Percentiles rank a stretch among this genome's conserved stretches.
phyloP scores from a whole-genome alignment of 2,888 invertebrate genomes.

The Orthosia gothica region DNA sequence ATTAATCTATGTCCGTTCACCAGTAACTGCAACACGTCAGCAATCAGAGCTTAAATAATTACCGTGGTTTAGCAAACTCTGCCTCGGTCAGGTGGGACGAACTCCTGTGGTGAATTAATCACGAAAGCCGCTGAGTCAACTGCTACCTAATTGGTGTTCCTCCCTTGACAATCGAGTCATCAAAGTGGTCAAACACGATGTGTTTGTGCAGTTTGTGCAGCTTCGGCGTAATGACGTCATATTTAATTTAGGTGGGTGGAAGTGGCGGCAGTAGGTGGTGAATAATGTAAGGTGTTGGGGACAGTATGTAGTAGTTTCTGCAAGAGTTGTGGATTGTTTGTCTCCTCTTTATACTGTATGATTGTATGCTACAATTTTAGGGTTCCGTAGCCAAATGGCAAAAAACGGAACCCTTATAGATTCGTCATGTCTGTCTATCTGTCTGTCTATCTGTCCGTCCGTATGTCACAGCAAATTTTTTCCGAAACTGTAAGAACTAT shows the following conservation, averaged over 20 bases:
- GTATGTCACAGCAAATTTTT: no score
- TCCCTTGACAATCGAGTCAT: constrained; percentile 77
- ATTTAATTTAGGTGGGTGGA: constrained; percentile 42
- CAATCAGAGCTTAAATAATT: constrained; percentile 74
- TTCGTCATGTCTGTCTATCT: no score
- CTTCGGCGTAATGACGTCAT: constrained; percentile 56
- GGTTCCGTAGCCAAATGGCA: no score
- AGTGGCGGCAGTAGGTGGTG: constrained; percentile 16
- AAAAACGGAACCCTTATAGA: no score
- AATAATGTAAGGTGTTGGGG: constrained; percentile 20
- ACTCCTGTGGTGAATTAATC: constrained; percentile 82
- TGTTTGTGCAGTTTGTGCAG: constrained; percentile 53
- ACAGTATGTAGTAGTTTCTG: constrained; percentile 12
- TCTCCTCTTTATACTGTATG: neutral
- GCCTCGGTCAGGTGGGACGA: constrained; percentile 70
- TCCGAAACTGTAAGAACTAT: no score
- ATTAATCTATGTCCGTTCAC: constrained; percentile 28
- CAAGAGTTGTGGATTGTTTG: neutral
- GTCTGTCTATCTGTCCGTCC: no score
- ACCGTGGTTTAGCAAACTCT: constrained; percentile 76
- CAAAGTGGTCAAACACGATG: constrained; percentile 73
- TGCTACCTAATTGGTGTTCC: constrained; percentile 75
- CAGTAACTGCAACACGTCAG: constrained; percentile 52
- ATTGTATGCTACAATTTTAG: no score
- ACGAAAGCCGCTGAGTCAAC: constrained; percentile 81